Evolutionary conservation across 2,797 vertebrate species (phyloP), one percentile per base, ranked within the genome.

Genomic region (Gymnodraco acuticeps): DNA sequence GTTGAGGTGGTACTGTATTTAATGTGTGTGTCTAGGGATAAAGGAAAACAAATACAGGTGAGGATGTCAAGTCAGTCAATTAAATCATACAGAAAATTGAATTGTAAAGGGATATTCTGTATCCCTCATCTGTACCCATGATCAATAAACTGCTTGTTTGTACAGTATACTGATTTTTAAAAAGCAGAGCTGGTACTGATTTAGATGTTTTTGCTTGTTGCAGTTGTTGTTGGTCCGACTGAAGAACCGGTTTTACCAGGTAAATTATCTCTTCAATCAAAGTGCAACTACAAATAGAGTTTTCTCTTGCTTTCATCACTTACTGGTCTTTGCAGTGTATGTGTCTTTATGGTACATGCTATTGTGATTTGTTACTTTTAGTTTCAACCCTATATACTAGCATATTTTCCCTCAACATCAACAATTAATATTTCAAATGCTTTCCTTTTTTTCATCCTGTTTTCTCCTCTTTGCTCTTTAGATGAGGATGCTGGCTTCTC

Each of bases 401-500:
- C 4, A 48, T 56, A 3, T 2, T 48, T 47, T 46, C 10, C 16
- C 23, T 45, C 10, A 19, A 45, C 43, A 45, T 19, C 70, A 8
- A 43, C 12, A 73, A 43, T 9, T 1, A 17, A n/a, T 10, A 0
- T 38, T 62, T 52, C 3, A 3, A 45, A 46, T 16, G 10, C 9
- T 0, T 4, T 51, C 4, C 19, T 15, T 23, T 5, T 5, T 2
- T 4, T 71, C 16, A 38, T 51, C 14, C 1, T 64, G 4, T 53
- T 62, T 38, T 43, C 2, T 38, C 3, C 3, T 67, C 11, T 14
- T 0, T 17, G 2, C 11, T 41, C 8, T 60, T 19, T 5, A 95
- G 95, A 96, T 19, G 95, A 95, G 17, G 93, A 95, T n/a, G 58
- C 80, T 0, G 93, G 90, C 3, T 95, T 95, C 88, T 93, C 92